phyloP scores from a whole-genome alignment of 2,797 vertebrate species.

The Tarsius wallacei region DNA sequence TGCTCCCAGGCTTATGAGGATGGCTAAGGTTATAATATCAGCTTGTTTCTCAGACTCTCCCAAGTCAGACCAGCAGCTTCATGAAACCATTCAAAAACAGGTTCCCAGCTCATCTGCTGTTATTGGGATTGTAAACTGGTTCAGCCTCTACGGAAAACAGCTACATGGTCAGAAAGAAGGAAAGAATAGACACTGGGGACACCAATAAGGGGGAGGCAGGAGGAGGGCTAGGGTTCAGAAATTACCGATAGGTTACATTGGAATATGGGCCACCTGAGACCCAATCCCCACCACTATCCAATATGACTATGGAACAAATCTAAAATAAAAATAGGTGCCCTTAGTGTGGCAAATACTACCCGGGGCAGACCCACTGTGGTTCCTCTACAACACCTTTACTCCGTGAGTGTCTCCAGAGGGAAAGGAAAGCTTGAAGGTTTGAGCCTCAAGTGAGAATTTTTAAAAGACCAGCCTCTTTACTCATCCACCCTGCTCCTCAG shows the following conservation, averaged over 20 bases:
- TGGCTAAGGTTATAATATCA: not conserved
- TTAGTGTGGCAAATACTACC: not conserved
- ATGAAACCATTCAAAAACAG: not conserved
- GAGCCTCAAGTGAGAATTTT: not conserved
- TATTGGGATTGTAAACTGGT: no score
- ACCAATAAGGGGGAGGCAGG: no score
- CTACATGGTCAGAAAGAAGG: no score
- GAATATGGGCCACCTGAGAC: no score
- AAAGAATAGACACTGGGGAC: no score
- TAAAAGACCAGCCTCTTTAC: not conserved
- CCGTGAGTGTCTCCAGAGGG: not conserved
- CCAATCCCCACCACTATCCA: no score
- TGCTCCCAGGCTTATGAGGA: not conserved
- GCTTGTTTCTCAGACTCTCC: conserved; percentile 31
- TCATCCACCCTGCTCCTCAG: conserved; percentile 33
- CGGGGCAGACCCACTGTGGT: not conserved
- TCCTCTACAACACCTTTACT: not conserved
- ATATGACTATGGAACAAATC: no score
- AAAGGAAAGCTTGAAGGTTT: not conserved
- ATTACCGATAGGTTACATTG: no score
- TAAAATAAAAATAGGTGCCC: no score
- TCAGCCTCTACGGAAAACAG: no score
- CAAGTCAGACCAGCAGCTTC: not conserved
- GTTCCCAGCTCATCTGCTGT: not conserved
- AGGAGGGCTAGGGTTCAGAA: no score